Evolutionary conservation across 1,140 invertebrate species (phyloP).

Genomic region (Contarinia nasturtii): DNA sequence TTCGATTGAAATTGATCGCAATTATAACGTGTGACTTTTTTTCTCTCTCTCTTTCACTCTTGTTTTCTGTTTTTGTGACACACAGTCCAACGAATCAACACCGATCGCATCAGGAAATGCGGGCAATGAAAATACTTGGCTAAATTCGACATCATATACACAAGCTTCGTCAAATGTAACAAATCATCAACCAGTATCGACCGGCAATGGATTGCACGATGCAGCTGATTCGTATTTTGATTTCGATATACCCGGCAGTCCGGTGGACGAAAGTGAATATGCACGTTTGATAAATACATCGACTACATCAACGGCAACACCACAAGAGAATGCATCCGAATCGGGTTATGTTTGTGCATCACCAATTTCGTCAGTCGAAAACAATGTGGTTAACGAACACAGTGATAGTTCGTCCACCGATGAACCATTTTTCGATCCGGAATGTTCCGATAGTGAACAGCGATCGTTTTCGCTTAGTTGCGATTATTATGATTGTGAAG

Average conservation of each 20-base stretch:
- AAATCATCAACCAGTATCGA: slow-evolving; percentile 21
- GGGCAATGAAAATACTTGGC: slow-evolving; percentile 14
- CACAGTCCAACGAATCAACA: neutral
- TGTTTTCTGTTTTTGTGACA: neutral
- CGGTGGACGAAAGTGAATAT: slow-evolving; percentile 35
- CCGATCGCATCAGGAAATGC: neutral
- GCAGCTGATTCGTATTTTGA: slow-evolving; percentile 37
- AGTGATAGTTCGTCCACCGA: slow-evolving; percentile 25
- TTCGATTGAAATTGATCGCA: neutral
- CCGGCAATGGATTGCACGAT: slow-evolving; percentile 23
- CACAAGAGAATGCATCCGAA: slow-evolving; percentile 25
- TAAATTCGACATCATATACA: slow-evolving; percentile 5
- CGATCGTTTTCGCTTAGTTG: slow-evolving; percentile 4
- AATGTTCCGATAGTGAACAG: slow-evolving; percentile 22
- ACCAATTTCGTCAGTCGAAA: slow-evolving; percentile 4
- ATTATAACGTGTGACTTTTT: neutral
- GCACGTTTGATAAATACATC: slow-evolving; percentile 23
- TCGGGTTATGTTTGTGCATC: slow-evolving; percentile 29
- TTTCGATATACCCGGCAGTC: slow-evolving; percentile 40
- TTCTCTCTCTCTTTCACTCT: neutral
- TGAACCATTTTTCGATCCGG: slow-evolving; percentile 30
- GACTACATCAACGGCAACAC: slow-evolving; percentile 23
- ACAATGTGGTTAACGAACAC: slow-evolving; percentile 1
- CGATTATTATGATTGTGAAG: slow-evolving; percentile 2
- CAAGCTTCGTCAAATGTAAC: slow-evolving; percentile 10